Evolutionary conservation across 35 echinoderm and acorn worm genomes (phyloP).

Genomic region (Hemicentrotus pulcherrimus): DNA sequence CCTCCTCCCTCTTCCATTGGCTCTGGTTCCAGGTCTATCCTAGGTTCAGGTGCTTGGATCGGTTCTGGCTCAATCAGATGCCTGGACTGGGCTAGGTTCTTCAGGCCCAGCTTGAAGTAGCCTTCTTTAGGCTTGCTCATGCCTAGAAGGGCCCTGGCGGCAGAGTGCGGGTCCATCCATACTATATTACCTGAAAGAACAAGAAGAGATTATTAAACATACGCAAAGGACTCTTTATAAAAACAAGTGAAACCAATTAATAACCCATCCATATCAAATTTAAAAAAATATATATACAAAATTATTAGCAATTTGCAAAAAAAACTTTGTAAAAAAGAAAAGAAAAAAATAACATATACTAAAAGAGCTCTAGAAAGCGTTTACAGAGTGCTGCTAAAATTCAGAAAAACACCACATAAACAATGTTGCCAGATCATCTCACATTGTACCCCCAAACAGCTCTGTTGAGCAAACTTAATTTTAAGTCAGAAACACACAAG

Average conservation of each 20-base stretch:
- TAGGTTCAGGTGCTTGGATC: constrained; percentile 17
- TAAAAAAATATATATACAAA: too few relatives aligned
- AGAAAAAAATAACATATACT: too few relatives aligned
- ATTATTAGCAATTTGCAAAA: too few relatives aligned
- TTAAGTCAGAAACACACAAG: too few relatives aligned
- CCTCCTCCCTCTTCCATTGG: constrained; percentile 90
- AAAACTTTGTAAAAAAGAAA: too few relatives aligned
- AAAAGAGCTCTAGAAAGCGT: too few relatives aligned
- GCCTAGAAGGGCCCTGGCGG: constrained; percentile 82
- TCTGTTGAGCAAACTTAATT: too few relatives aligned
- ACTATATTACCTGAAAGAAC: constrained; percentile 90
- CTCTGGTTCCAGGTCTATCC: constrained; percentile 57
- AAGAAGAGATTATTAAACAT: constrained; percentile 30
- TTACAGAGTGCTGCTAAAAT: too few relatives aligned
- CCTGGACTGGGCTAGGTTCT: constrained; percentile 46
- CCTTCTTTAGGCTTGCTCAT: constrained; percentile 66
- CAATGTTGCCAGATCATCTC: too few relatives aligned
- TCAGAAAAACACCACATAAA: too few relatives aligned
- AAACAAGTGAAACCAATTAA: not conserved
- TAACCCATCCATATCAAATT: too few relatives aligned
- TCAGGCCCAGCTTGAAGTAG: constrained; percentile 41
- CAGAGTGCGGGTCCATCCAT: constrained; percentile 92
- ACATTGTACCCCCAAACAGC: too few relatives aligned
- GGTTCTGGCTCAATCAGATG: constrained; percentile 59
- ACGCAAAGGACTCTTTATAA: not conserved